These are phyloP conservation scores for Drosophila pegasa DNA, from an alignment of 2,888 invertebrate species.

Conservation along the genomic window DNA sequence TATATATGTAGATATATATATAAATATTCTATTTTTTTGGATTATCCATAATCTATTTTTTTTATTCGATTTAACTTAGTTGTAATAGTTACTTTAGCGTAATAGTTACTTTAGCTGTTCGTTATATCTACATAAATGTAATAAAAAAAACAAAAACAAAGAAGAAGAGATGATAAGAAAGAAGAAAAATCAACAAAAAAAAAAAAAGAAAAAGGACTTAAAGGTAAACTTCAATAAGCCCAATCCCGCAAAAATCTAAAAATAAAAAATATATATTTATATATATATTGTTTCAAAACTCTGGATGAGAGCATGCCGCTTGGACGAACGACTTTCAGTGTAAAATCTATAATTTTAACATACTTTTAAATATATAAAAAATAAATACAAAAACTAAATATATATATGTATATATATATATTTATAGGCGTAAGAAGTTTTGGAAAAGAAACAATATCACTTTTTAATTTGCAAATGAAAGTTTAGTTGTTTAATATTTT, in stretches of 20 bases:
- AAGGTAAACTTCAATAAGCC: slow-evolving; percentile 20
- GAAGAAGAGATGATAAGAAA: too few species aligned
- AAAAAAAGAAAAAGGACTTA: slow-evolving; percentile 1
- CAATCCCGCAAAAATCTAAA: slow-evolving; percentile 12
- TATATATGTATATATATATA: slow-evolving; percentile 2
- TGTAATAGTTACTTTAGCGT: slow-evolving; percentile 69
- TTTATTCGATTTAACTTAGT: slow-evolving; percentile 56
- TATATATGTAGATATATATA: slow-evolving; percentile 10
- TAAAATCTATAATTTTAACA: slow-evolving; percentile 41
- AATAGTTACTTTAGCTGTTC: slow-evolving; percentile 68
- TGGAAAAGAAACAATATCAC: slow-evolving; percentile 24
- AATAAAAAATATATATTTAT: slow-evolving; percentile 1
- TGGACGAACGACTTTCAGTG: slow-evolving; percentile 30
- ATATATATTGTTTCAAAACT: slow-evolving; percentile 9
- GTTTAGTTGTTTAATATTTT: slow-evolving; percentile 36
- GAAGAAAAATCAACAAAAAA: slow-evolving; percentile 1
- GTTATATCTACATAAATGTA: slow-evolving; percentile 53
- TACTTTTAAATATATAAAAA: slow-evolving; percentile 17
- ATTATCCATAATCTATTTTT: slow-evolving; percentile 38
- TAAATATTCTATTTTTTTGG: slow-evolving; percentile 26
- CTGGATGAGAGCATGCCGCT: slow-evolving; percentile 6
- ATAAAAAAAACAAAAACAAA: too few species aligned
- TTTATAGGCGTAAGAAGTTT: slow-evolving; percentile 29
- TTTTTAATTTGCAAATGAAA: slow-evolving; percentile 51
- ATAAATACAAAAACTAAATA: too few species aligned